These are phyloP conservation scores for Motacilla tschutschensis DNA, from an alignment of 2,113 vertebrate genomes.

Conservation along the genomic window DNA sequence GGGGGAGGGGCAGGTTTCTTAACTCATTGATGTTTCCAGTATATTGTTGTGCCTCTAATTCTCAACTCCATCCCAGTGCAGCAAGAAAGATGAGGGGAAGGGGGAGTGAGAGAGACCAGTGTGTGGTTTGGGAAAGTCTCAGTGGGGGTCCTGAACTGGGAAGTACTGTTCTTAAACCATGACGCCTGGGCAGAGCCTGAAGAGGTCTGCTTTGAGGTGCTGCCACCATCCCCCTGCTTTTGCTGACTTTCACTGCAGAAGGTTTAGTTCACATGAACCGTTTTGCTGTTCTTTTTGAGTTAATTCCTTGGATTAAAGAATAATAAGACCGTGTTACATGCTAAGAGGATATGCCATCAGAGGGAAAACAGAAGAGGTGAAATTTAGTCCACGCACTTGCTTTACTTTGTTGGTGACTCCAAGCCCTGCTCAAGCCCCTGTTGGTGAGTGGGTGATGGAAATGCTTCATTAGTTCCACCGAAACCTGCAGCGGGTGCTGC, in stretches of 20 bases:
- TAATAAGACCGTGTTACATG: not conserved
- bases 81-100: not conserved
- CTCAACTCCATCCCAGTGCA: not conserved
- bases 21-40: not conserved
- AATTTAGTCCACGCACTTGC: not conserved
- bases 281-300: not conserved
- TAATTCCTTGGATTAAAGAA: not conserved
- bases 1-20: not conserved
- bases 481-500: not conserved
- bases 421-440: not conserved
- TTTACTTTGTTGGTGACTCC: not conserved
- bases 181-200: not conserved
- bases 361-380: not conserved
- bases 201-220: not conserved
- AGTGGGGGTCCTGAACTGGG: not conserved
- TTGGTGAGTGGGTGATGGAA: not conserved
- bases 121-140: not conserved
- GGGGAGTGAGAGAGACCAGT: not conserved
- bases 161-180: not conserved
- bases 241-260: accelerated
- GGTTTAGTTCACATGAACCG: not conserved
- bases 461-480: not conserved
- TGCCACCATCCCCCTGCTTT: accelerated
- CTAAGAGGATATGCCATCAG: not conserved
- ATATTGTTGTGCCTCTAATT: not conserved